phyloP scores from a whole-genome alignment of 2,888 invertebrate species.

The Caradrina kadenii region DNA sequence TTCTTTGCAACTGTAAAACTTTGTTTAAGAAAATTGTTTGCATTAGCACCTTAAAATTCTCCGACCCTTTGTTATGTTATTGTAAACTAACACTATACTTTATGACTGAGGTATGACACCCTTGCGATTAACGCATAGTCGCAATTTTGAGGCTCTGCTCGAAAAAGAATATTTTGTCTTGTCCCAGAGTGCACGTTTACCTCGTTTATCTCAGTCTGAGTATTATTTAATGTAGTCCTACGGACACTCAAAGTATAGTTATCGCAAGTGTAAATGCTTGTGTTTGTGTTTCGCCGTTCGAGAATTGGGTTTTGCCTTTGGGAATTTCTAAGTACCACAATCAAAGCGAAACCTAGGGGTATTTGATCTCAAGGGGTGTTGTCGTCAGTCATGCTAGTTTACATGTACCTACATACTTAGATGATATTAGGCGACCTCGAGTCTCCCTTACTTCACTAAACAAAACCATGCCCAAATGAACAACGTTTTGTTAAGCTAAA shows the following conservation, averaged over 20 bases:
- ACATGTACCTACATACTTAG: background rate
- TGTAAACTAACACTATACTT: background rate
- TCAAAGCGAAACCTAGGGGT: background rate
- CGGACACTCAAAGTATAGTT: too few relatives aligned
- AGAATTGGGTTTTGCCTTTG: background rate
- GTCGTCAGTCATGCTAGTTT: background rate
- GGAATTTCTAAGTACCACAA: background rate
- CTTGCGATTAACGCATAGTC: background rate
- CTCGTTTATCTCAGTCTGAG: background rate
- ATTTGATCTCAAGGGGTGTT: background rate
- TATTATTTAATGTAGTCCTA: background rate
- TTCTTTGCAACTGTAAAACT: slow-evolving; percentile 85
- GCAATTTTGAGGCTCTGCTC: slow-evolving; percentile 1
- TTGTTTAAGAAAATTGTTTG: slow-evolving; percentile 42
- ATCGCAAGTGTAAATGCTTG: background rate
- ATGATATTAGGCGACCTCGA: background rate
- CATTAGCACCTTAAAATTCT: slow-evolving; percentile 1
- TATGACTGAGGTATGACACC: background rate
- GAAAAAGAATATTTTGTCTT: slow-evolving; percentile 6
- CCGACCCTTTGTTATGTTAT: background rate
- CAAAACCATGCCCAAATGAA: background rate
- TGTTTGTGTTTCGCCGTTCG: too few relatives aligned
- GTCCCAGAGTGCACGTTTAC: background rate
- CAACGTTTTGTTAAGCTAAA: background rate
- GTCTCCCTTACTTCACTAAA: background rate